Evolutionary conservation across 2,888 invertebrate genomes (phyloP), one percentile per base, ranked within the genome.

Genomic region (Hoplodrina ambigua): DNA sequence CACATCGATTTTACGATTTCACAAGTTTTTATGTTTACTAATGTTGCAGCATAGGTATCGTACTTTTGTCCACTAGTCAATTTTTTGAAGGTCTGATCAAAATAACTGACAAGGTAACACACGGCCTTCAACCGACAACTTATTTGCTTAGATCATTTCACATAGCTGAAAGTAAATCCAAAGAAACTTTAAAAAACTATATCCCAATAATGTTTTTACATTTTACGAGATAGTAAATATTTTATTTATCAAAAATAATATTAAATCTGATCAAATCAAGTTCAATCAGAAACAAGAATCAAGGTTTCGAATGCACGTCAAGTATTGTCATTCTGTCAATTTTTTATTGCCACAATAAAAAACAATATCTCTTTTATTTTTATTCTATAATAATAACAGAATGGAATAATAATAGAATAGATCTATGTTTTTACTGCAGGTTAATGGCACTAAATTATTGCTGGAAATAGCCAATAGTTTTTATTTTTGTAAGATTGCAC

Each of bases 21-120:
- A 89, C 89, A 88, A 92, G 88, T 90, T 92, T 93, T 90, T 91
- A 91, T 94, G 93, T 94, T 95, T 95, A 94, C 91, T 92, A 88
- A 88, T 84, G 90, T 91, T 91, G 86, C 88, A 88, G 87, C 87
- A 88, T 87, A 88, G 84, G 88, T 90, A 92, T 91, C 88, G 82
- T 89, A 90, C 89, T 91, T 90, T 91, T 90, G 89, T 91, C 87
- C 86, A 91, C 91, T 85, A 86, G 86, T 88, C 83, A 90, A 90
- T 90, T 92, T 92, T 90, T 87, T 84, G 80, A 86, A 84, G 83
- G 78, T 84, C 82, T 89, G 89, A 91, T 93, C 90, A 70, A 85
- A 90, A 87, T 75, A 72, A 68, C 63, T 64, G 75, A 80, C 78
- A 75, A 53, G 54, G 37, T 50, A 67, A 49, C 8, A 17, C 19